Percentiles rank a stretch among this genome's conserved stretches.
These are phyloP conservation scores for Halocaridina rubra DNA, from an alignment of 2,888 invertebrate species.

Conservation along the genomic window DNA sequence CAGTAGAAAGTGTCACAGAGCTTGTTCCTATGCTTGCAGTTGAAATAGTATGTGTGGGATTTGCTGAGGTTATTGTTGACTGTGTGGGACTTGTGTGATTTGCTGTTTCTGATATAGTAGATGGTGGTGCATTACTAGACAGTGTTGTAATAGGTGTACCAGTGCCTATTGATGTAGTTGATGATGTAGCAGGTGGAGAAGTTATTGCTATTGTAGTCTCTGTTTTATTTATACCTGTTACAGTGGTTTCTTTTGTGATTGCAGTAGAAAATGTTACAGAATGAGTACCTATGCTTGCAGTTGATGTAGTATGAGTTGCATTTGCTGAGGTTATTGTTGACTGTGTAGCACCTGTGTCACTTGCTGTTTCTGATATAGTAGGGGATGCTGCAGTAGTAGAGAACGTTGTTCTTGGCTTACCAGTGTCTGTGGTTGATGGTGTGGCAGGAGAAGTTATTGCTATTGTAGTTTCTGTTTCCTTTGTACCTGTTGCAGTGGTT, in stretches of 20 bases:
- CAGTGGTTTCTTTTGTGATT: not conserved
- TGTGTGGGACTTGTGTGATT: not conserved
- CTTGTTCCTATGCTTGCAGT: not conserved
- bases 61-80: not conserved
- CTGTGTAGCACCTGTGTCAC: no score
- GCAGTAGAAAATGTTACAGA: no score
- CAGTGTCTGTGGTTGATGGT: no score
- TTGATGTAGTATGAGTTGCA: no score
- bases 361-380: no score
- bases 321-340: no score
- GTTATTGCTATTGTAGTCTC: not conserved
- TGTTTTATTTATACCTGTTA: not conserved
- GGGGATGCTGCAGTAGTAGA: no score
- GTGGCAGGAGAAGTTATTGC: no score
- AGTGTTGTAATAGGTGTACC: not conserved
- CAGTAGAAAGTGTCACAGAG: not conserved
- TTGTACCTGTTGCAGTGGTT: no score
- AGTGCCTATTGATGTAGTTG: not conserved
- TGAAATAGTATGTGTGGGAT: not conserved
- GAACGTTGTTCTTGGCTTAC: no score
- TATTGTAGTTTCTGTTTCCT: no score
- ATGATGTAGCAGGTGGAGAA: not conserved
- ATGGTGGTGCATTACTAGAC: not conserved
- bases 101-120: not conserved
- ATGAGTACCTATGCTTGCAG: no score